Base-by-base conservation (phyloP, 2,797 vertebrate genomes). In the Sarcophilus harrisii region DNA sequence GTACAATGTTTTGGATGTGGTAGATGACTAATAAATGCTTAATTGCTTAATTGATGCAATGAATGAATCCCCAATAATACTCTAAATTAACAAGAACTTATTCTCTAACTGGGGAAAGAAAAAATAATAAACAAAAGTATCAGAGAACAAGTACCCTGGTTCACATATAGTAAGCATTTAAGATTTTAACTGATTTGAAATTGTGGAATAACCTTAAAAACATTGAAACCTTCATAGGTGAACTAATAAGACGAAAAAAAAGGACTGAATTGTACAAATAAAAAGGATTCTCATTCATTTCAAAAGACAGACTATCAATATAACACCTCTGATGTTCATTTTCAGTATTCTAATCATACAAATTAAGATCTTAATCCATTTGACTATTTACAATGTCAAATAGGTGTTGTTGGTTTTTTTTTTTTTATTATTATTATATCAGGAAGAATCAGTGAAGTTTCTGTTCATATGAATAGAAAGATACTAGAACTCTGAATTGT, bases 391-490 rank as follows among this genome's bases (percentile, higher is more conserved):
- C 24, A 87, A 27, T 87, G 45, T 45, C 21, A 87, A 81, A 49
- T 27, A 27, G 21, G 54, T 55, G 54, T 55, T 55, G 54, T 55
- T 55, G 54, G 9, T 9, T 11, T 54, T 5, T 81, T 32, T 10
- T 45, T 45, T 81, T 45, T 73, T 10, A 3, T 9, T 24, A 81
- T n/a, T n/a, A 81, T 81, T 27, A 87, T 13, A 87, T 87, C 38
- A 87, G 66, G 66, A 81, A 81, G n/a, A 81, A 81, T 45, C n/a
- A 45, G 18, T 9, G 38, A 81, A 27, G 57, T 28, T 90, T 57
- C 27, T 95, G 94, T 93, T 93, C 90, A 92, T 93, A 30, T 92
- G 62, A 49, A 92, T 58, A 93, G 89, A 62, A 60, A 62, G 24
- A 93, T 32, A 91, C 28, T 38, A 21, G 28, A 92, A 30, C 87